Evolutionary conservation across 2,888 invertebrate species (phyloP), one percentile per base, ranked within the genome.

Genomic region (Melinopterus prodromus): DNA sequence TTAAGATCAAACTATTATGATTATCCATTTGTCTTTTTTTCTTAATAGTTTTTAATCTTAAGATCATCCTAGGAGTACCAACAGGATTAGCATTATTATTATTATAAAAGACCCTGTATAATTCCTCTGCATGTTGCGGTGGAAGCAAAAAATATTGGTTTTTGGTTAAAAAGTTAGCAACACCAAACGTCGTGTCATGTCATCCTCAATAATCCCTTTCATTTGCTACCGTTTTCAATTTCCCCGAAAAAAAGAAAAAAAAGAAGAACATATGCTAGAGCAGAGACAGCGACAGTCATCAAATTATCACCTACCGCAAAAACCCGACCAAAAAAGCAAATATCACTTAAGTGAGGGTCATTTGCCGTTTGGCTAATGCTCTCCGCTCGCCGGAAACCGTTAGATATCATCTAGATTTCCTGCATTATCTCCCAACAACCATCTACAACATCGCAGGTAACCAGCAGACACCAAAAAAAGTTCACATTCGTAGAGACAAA

Each of bases 371-470:
- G 53, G 53, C 12, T 53, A 53, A 53, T 53, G 53, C 53, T 7
- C 53, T 53, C 26, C 53, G 53, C 12, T 53, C 53, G 12, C 53
- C 53, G 53, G 53, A 53, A 53, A 53, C 53, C 53, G 53, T 53
- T 53, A 53, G 53, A 53, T 53, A 53, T 53, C 53, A 53, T 53
- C 53, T 53, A 53, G 53, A 53, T 53, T 53, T 53, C 53, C 53
- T 53, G 53, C 53, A 53, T 53, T 53, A 53, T 53, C 53, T 53
- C 53, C 9, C 53, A 4, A 53, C 53, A 53, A 53, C 53, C 53
- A 53, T 53, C 53, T 53, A 53, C 9, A 7, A 53, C 9, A 9
- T 53, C 53, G 53, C 53, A 53, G 53, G 53, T 53, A 53, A 7
- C 9, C 53, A 53, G 2, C 7, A 53, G 53, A 7, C 7, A 53